A percentile compares a stretch with the other conserved stretches of the same genome.
phyloP scores from a whole-genome alignment of 2,888 invertebrate species.

The Cactoblastis cactorum region DNA sequence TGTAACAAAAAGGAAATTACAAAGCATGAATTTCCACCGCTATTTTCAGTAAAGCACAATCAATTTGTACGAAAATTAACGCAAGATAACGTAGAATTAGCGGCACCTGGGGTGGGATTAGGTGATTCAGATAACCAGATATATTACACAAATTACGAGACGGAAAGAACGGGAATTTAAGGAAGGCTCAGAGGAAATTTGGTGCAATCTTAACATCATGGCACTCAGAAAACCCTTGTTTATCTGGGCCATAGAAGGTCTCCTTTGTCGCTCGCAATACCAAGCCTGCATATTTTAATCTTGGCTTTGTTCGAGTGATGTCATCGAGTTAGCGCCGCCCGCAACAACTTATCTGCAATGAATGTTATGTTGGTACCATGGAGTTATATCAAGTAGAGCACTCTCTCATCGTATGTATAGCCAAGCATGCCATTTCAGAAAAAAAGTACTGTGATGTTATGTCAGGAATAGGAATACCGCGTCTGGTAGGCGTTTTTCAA shows the following conservation, averaged over 20 bases:
- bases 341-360: constrained; percentile 49
- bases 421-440: too few relatives aligned
- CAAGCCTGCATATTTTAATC: constrained; percentile 58
- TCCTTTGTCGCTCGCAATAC: constrained; percentile 56
- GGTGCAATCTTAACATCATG: constrained; percentile 54
- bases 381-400: too few relatives aligned
- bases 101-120: constrained; percentile 65
- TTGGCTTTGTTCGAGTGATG: constrained; percentile 50
- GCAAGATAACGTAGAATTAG: constrained; percentile 63
- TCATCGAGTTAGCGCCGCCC: constrained; percentile 40
- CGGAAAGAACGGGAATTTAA: constrained; percentile 56
- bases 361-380: too few relatives aligned
- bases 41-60: constrained; percentile 38
- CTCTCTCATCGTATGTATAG: too few relatives aligned
- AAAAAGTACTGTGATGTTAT: too few relatives aligned
- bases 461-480: too few relatives aligned
- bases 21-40: constrained; percentile 31
- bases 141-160: constrained; percentile 57
- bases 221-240: constrained; percentile 41
- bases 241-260: constrained; percentile 44
- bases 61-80: constrained; percentile 67
- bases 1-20: neutral
- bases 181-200: constrained; percentile 48
- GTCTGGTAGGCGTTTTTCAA: too few relatives aligned
- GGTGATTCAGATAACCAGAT: constrained; percentile 61